Evolutionary conservation across 2,888 invertebrate species (phyloP).

Genomic region (Drosophila colorata): DNA sequence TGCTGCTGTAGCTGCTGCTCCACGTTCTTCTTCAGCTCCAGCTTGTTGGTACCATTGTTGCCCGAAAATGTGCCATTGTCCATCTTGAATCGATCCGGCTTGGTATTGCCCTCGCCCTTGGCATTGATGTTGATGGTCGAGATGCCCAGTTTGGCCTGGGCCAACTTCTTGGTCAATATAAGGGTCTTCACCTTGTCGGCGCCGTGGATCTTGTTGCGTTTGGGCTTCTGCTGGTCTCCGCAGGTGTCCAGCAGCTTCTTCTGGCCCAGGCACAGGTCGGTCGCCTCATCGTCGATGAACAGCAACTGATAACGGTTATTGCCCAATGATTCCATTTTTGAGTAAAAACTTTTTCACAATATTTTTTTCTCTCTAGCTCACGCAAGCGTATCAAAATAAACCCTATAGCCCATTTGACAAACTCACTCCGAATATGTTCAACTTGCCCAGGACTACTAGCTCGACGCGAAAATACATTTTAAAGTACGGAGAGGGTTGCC

Average conservation of each 20-base stretch:
- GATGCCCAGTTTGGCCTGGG: not conserved
- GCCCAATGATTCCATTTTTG: slow-evolving; percentile 20
- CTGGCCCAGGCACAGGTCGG: not conserved
- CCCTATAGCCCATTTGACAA: not conserved
- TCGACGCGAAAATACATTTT: not conserved
- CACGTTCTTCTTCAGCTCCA: not conserved
- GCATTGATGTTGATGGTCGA: not conserved
- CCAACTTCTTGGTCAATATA: not conserved
- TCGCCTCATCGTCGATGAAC: slow-evolving; percentile 38
- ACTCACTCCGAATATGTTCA: not conserved
- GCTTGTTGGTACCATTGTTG: not conserved
- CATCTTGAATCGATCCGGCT: not conserved
- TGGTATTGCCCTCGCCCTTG: not conserved
- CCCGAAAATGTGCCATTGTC: not conserved
- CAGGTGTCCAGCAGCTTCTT: not conserved
- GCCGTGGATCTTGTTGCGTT: not conserved
- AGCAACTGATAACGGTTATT: slow-evolving; percentile 45
- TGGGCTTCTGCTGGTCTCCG: not conserved
- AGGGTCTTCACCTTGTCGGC: slow-evolving; percentile 6
- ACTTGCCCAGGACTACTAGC: slow-evolving; percentile 9
- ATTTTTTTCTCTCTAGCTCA: slow-evolving; percentile 1
- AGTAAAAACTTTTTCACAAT: slow-evolving; percentile 2
- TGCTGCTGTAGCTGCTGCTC: not conserved
- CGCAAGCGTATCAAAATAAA: slow-evolving; percentile 2
- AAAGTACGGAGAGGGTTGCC: not conserved